Base-by-base conservation (phyloP, 2,113 vertebrate species). In the Gymnobelideus leadbeateri region DNA sequence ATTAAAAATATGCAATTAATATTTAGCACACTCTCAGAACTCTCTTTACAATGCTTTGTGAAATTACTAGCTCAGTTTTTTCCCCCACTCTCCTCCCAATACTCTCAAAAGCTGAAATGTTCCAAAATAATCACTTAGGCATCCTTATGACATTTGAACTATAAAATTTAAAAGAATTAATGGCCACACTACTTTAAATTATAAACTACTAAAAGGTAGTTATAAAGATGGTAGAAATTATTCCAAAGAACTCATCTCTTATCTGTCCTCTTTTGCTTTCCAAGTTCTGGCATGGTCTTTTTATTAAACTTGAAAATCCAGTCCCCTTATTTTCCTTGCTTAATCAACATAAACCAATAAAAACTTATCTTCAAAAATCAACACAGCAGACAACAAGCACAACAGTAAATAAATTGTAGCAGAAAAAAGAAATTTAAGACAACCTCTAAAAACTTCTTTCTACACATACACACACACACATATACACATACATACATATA, bases 191-290 rank as follows among this genome's bases (percentile, higher is more conserved):
- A 96, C 51, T 57, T 84, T 43, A 51, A 25, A 94, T n/a, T 96
- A 94, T 51, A 95, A 96, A 95, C 68, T 57, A 96, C 37, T 93
- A 91, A 93, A 96, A 93, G 49, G 94, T 89, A 94, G 53, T 89
- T 57, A 94, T 61, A 90, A 96, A 93, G 11, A 49, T 49, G 84
- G 31, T 21, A 84, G 95, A 97, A 94, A 84, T 43, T 7, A 77
- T 43, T 84, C 68, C 37, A 84, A 84, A 84, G 68, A 84, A 84
- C n/a, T 84, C 19, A 43, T 43, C 19, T 37, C 61, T 68, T n/a
- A 68, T n/a, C 12, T 77, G 37, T n/a, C 37, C n/a, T 68, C 61
- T 19, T 77, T 77, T 68, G n/a, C 31, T n/a, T 77, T 77, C 61
- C 61, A 19, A 77, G 12, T 4, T 77, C 61, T 77, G 37, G 37